Evolutionary conservation across 2,113 vertebrate genomes (phyloP).

Genomic region (Nymphicus hollandicus): DNA sequence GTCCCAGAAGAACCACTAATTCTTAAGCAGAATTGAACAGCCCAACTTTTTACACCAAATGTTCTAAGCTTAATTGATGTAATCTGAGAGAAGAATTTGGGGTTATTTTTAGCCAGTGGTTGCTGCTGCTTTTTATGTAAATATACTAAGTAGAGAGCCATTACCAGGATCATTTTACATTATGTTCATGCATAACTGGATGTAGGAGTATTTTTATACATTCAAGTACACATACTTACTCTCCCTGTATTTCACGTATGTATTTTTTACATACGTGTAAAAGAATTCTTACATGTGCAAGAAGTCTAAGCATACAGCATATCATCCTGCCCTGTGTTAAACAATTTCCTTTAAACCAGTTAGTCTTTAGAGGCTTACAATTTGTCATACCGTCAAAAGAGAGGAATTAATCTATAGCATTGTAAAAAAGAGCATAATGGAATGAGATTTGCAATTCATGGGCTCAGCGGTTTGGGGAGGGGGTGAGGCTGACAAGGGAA

Average conservation of each 20-base stretch:
- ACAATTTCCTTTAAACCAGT: neutral
- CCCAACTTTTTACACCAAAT: neutral
- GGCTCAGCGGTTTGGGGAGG: neutral
- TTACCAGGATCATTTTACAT: slow-evolving; percentile 41
- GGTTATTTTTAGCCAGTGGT: slow-evolving; percentile 37
- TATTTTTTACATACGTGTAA: neutral
- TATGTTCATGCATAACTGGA: neutral
- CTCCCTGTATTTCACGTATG: neutral
- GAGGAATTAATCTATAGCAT: neutral
- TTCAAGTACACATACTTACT: neutral
- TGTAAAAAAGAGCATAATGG: neutral
- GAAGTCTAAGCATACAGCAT: neutral
- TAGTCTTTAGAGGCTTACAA: neutral
- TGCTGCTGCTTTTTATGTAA: slow-evolving; percentile 58
- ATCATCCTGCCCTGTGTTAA: neutral
- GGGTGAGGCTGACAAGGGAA: neutral
- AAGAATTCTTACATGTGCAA: neutral
- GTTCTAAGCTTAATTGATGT: slow-evolving; percentile 52
- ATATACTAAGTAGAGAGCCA: slow-evolving; percentile 48
- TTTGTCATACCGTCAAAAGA: neutral
- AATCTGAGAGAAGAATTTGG: slow-evolving; percentile 47
- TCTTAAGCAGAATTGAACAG: neutral
- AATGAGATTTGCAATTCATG: neutral
- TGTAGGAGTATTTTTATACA: neutral
- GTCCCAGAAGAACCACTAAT: neutral